Base-by-base conservation (phyloP, 2,113 vertebrate genomes). In the Chrysochloris asiatica region DNA sequence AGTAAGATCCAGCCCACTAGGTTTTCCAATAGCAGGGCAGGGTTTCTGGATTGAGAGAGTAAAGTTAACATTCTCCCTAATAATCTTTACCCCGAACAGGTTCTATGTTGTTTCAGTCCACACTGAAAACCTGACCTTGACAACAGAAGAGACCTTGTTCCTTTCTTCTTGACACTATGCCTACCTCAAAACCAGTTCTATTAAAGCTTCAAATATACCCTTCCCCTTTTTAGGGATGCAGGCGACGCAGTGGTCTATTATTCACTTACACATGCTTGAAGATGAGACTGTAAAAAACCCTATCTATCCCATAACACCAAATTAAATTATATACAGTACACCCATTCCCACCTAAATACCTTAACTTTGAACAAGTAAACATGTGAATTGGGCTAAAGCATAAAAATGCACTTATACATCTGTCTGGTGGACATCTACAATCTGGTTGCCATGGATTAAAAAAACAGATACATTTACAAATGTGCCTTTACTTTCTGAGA, bases 61-160 rank as follows among this genome's bases (percentile, higher is more conserved):
- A 78, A 91, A 16, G 63, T 4, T 71, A 81, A 91, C 22, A 88
- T 7, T 93, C 54, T 94, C 76, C 52, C 45, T 43, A 73, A 79
- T 3, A 21, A 19, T 85, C 43, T 78, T 36, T 78, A 36, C 56
- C 56, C 38, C 43, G 78, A 80, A 80, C 3, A 78, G 72, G 48
- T 56, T 82, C 69, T 45, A 61, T 41, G 83, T 6, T 11, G 0
- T 52, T 16, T 52, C 45, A 78, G 72, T 21, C 36, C 41, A 0
- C 54, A 71, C 17, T 80, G 65, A 83, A 92, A 80, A 77, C 26
- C 52, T 77, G 43, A 67, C 48, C 47, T 14, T 52, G 52, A 87
- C 67, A 82, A 61, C 5, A 48, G 30, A 79, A 48, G 28, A 84
- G 3, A 80, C 3, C 36, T n/a, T 45, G 28, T 1, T 59, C 38